Percentiles rank a stretch among this genome's conserved stretches.
Conservation (phyloP, 2,888 invertebrate species). For the Dynastes maya region DNA sequence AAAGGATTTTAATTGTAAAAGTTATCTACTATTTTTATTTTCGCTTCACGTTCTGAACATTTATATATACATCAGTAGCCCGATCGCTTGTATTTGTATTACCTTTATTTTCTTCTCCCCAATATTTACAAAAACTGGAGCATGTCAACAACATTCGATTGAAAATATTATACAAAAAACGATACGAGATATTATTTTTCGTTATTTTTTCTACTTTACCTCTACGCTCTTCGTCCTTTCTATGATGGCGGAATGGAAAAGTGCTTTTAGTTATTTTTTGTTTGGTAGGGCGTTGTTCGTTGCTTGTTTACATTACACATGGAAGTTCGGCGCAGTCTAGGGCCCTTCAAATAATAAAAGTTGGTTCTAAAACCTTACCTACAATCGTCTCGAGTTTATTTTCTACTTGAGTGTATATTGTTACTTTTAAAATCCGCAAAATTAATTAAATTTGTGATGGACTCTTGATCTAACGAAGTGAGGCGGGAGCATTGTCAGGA, state of each 20-base stretch:
- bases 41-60: too few relatives aligned
- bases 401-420: neutral
- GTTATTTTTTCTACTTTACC: neutral
- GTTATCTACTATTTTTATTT: too few relatives aligned
- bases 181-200: neutral
- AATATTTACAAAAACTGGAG: neutral
- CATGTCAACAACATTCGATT: neutral
- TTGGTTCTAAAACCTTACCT: neutral
- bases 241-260: neutral
- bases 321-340: neutral
- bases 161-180: neutral
- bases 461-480: neutral
- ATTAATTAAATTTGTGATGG: neutral
- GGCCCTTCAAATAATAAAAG: constrained; percentile 10
- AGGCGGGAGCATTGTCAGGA: neutral
- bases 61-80: too few relatives aligned
- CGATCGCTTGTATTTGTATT: neutral
- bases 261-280: constrained; percentile 9
- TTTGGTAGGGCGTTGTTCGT: neutral
- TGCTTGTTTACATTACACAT: constrained; percentile 10
- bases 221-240: neutral
- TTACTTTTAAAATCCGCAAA: neutral
- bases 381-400: neutral
- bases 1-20: too few relatives aligned
- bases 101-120: neutral